These are phyloP conservation scores for Helicolenus hilgendorfi DNA, from an alignment of 2,797 vertebrate genomes.

Conservation along the genomic window DNA sequence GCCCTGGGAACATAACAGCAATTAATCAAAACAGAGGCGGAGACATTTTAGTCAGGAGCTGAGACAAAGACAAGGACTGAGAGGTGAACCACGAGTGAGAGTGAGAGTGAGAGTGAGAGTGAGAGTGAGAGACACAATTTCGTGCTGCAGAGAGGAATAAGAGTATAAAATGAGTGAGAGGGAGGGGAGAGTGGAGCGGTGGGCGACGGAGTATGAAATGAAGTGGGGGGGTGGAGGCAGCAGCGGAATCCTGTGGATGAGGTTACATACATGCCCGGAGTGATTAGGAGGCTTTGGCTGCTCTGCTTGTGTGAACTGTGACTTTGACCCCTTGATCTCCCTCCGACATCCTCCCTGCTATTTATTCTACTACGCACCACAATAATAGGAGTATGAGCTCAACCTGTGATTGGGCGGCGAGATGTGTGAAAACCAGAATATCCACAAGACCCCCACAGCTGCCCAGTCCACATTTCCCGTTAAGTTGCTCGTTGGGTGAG, in stretches of 20 bases:
- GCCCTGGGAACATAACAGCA: background rate
- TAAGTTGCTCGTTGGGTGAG: conserved; percentile 27
- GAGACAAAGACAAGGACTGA: background rate
- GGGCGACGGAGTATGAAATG: conserved; percentile 24
- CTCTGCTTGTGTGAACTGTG: conserved; percentile 77
- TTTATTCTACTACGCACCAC: conserved; percentile 80
- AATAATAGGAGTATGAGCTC: conserved; percentile 81
- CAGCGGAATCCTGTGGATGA: conserved; percentile 81
- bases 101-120: background rate
- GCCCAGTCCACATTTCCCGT: conserved; percentile 32
- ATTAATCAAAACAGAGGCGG: conserved; percentile 19
- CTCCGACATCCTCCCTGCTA: conserved; percentile 64
- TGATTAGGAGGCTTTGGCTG: conserved; percentile 84
- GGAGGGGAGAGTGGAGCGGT: conserved; percentile 7
- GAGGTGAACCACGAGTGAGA: conserved; percentile 8
- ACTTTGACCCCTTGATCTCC: conserved; percentile 73
- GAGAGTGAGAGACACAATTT: background rate
- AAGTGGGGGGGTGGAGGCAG: conserved; percentile 3
- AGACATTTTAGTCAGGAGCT: background rate
- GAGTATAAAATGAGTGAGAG: conserved; percentile 15
- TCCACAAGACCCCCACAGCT: conserved; percentile 48
- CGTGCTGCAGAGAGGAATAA: background rate
- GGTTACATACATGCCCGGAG: conserved; percentile 83
- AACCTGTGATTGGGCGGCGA: conserved; percentile 56
- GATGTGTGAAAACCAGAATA: conserved; percentile 79